Percentiles rank a stretch among this genome's conserved stretches.
Evolutionary conservation across 2,888 invertebrate genomes (phyloP).

Genomic region (Neoitamus cyanurus): DNA sequence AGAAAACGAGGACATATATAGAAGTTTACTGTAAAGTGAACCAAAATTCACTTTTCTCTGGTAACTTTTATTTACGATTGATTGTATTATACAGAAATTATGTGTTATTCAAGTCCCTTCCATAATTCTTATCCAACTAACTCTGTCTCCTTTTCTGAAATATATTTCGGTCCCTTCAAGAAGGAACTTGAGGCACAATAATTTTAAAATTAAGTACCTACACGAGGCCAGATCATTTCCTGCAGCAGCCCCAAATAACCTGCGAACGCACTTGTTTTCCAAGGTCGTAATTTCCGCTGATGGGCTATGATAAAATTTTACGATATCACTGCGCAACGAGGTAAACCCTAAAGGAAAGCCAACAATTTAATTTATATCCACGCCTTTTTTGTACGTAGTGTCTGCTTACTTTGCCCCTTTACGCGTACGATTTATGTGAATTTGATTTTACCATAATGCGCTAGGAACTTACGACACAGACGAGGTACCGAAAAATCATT

Average conservation of each 20-base stretch:
- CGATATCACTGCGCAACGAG: background rate
- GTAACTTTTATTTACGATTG: too few species aligned
- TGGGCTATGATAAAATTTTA: background rate
- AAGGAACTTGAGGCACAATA: background rate
- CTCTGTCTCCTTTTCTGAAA: background rate
- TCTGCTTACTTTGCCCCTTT: background rate
- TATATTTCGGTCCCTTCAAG: background rate
- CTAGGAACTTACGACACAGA: background rate
- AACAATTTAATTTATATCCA: background rate
- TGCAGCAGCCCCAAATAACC: background rate
- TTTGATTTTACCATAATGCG: background rate
- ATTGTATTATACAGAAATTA: too few species aligned
- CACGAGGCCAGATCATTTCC: background rate
- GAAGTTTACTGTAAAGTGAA: too few species aligned
- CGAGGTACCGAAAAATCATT: background rate
- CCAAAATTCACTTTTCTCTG: too few species aligned
- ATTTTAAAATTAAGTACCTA: background rate
- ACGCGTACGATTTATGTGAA: background rate
- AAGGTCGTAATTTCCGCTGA: background rate
- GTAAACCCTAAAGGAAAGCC: background rate
- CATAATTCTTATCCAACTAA: too few species aligned
- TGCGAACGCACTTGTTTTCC: background rate
- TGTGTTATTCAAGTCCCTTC: too few species aligned
- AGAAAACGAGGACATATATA: too few species aligned
- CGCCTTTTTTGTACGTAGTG: background rate